Conservation (phyloP, 2,888 invertebrate species). For the Operophtera brumata region DNA sequence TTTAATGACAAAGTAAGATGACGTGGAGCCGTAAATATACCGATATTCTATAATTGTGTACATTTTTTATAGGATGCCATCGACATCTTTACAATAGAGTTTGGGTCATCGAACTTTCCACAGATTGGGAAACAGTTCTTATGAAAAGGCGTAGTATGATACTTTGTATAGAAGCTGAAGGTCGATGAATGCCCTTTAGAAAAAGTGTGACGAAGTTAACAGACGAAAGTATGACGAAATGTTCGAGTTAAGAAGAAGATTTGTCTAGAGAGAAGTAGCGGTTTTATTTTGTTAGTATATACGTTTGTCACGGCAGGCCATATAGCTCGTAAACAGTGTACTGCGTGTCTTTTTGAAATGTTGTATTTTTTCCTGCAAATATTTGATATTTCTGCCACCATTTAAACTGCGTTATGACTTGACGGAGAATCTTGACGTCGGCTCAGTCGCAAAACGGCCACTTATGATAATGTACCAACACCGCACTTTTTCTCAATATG, state of each 20-base stretch:
- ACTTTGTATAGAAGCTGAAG: neutral
- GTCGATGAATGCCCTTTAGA: neutral
- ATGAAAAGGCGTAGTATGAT: neutral
- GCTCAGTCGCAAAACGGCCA: no score
- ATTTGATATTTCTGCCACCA: no score
- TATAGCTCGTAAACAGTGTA: no score
- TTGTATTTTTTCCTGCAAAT: no score
- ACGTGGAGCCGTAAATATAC: neutral
- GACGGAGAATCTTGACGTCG: no score
- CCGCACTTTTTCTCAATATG: no score
- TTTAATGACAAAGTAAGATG: neutral
- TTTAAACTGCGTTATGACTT: no score
- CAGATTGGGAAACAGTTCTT: neutral
- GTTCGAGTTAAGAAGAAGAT: neutral
- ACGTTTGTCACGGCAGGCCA: no score
- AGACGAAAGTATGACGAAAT: neutral
- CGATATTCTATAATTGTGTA: neutral
- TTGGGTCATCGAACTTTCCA: slow-evolving; percentile 7
- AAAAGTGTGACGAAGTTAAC: neutral
- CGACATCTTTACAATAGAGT: slow-evolving; percentile 1
- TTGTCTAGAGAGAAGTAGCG: no score
- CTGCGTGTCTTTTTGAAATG: no score
- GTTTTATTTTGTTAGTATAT: no score
- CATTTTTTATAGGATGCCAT: neutral
- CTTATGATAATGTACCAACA: no score